Conservation (phyloP, 2,113 vertebrate species). For the Vimba vimba region DNA sequence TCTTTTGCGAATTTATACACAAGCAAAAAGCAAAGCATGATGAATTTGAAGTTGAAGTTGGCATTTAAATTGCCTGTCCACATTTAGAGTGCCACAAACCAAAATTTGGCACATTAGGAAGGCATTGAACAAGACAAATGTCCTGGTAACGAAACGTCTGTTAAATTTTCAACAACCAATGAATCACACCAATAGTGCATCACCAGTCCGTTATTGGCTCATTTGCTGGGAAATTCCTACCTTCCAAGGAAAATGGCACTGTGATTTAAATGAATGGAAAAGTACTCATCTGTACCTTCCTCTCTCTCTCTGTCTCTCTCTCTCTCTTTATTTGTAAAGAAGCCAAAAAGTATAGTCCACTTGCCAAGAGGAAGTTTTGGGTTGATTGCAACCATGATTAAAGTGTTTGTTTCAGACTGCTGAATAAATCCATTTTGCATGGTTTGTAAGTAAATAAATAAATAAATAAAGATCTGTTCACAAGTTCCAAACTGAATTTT, state of each 20-base stretch:
- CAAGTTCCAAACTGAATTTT: slow-evolving; percentile 4
- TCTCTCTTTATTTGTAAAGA: slow-evolving; percentile 47
- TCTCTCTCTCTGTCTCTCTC: not conserved
- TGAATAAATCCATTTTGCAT: slow-evolving; percentile 23
- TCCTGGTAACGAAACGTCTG: slow-evolving; percentile 70
- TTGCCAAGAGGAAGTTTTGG: slow-evolving; percentile 38
- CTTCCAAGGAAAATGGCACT: slow-evolving; percentile 59
- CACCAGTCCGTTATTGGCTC: slow-evolving; percentile 63
- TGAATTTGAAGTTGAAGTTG: not conserved
- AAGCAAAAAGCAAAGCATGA: slow-evolving; percentile 28
- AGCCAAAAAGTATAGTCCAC: slow-evolving; percentile 37
- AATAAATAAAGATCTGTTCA: not conserved
- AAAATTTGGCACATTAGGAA: slow-evolving; percentile 53
- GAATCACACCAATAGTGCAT: slow-evolving; percentile 69
- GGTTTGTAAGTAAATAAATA: not conserved
- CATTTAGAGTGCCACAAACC: not conserved
- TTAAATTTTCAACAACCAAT: slow-evolving; percentile 71
- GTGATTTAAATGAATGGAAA: slow-evolving; percentile 66
- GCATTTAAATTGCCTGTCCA: not conserved
- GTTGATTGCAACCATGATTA: slow-evolving; percentile 53
- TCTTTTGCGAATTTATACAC: slow-evolving; percentile 13
- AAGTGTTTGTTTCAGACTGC: slow-evolving; percentile 25
- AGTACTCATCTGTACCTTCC: slow-evolving; percentile 58
- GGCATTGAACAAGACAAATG: slow-evolving; percentile 67
- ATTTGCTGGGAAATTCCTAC: slow-evolving; percentile 70